Evolutionary conservation across 2,888 invertebrate genomes (phyloP).

Genomic region (Temnothorax unifasciatus): DNA sequence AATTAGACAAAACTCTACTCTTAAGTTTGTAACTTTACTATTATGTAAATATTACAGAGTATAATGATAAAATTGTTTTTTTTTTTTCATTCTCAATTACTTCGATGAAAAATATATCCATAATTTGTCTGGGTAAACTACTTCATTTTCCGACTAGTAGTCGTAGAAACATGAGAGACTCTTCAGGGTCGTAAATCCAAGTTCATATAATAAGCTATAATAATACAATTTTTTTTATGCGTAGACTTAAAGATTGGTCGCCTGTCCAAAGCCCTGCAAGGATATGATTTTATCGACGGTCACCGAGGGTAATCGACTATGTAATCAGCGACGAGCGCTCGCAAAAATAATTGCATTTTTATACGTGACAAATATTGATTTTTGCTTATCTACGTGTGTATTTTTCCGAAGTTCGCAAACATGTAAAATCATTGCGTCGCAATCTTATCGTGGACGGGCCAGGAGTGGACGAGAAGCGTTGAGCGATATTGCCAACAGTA

Average conservation of each 20-base stretch:
- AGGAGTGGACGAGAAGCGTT: conserved; percentile 11
- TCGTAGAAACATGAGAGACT: conserved; percentile 82
- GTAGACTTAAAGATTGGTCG: not conserved
- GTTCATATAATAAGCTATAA: conserved; percentile 80
- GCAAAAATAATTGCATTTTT: conserved; percentile 45
- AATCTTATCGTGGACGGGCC: conserved; percentile 68
- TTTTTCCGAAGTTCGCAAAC: conserved; percentile 48
- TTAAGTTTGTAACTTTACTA: not conserved
- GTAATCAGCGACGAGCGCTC: not conserved
- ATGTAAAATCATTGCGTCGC: conserved; percentile 52
- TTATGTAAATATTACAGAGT: not conserved
- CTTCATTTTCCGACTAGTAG: conserved; percentile 52
- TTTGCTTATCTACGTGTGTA: conserved; percentile 45
- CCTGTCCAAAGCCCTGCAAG: not conserved
- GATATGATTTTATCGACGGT: not conserved
- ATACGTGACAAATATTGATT: conserved; percentile 35
- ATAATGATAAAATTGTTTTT: not conserved
- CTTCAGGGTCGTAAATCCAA: conserved; percentile 81
- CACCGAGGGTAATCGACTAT: conserved; percentile 3
- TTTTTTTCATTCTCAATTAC: conserved; percentile 9
- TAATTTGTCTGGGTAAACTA: not conserved
- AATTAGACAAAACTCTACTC: not conserved
- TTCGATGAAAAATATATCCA: not conserved
- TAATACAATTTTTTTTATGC: not conserved
- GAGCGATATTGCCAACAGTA: conserved; percentile 41